Evolutionary conservation across 2,113 vertebrate genomes (phyloP), one percentile per base, ranked within the genome.

Genomic region (Chunga burmeisteri): DNA sequence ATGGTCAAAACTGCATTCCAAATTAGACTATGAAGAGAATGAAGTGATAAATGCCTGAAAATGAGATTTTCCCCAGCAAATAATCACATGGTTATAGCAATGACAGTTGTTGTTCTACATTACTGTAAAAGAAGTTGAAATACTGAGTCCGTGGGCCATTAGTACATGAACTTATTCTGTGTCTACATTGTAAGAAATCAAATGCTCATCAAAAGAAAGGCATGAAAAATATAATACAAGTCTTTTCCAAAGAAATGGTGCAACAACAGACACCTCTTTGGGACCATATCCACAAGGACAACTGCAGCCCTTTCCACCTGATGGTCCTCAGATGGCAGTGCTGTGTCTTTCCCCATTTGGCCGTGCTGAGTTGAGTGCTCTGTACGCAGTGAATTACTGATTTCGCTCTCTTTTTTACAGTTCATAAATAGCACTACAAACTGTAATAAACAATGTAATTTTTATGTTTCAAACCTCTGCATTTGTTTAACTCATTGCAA

Each of bases 401-500:
- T 32, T 73, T 63, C 65, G 16, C 25, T 55, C 50, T 50, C 65
- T 96, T 6, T 27, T 27, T 55, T 30, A 19, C 42, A 42, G 52
- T 67, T 63, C 30, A 59, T 85, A 87, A 93, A 78, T 17, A 87
- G 23, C 58, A 87, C 56, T 21, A 49, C 79, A 71, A 89, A 86
- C 49, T 55, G 26, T 23, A 92, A 55, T 40, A 46, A 93, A 92
- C 53, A 70, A 75, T 49, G 21, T 80, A 58, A 49, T 34, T 72
- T 89, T 89, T 87, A 71, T 44, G 58, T 95, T 92, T 94, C n/a
- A 81, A 91, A 71, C 52, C 20, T 71, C 38, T 73, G 66, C 49
- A 84, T 58, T 65, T 96, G 93, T 90, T 93, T 79, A 81, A 66
- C 67, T 95, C 79, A 89, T 52, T 93, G 36, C 93, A 95, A 82